A percentile compares a stretch with the other conserved stretches of the same genome.
Evolutionary conservation across 2,797 vertebrate species (phyloP).

Genomic region (Myotis daubentonii): DNA sequence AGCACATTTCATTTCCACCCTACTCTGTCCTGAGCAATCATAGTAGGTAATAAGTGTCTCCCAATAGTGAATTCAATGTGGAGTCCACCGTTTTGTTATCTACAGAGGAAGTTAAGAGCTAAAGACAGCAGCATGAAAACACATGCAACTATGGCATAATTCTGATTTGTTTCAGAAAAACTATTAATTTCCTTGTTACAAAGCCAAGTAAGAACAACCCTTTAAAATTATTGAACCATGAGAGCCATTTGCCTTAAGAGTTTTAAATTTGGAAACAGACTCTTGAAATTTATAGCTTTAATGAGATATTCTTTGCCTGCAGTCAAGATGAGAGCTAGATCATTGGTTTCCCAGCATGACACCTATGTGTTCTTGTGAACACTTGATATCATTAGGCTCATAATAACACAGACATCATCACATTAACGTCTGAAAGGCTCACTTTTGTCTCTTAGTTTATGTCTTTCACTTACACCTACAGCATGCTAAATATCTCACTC

Average conservation of each 20-base stretch:
- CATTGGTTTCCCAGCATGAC: conserved; percentile 94
- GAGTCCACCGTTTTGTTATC: conserved; percentile 76
- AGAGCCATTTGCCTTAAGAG: conserved; percentile 94
- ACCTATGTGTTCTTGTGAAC: conserved; percentile 88
- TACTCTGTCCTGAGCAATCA: conserved; percentile 69
- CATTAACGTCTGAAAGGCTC: conserved; percentile 90
- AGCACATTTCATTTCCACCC: conserved; percentile 74
- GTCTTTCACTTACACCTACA: conserved; percentile 88
- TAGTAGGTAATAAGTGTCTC: conserved; percentile 84
- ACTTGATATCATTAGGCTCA: conserved; percentile 92
- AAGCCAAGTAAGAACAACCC: conserved; percentile 92
- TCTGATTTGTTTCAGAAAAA: conserved; percentile 95
- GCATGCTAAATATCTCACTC: conserved; percentile 89
- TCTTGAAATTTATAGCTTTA: conserved; percentile 92
- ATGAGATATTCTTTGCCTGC: conserved; percentile 91
- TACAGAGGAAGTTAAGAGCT: conserved; percentile 83
- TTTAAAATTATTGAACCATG: conserved; percentile 92
- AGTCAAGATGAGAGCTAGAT: conserved; percentile 91
- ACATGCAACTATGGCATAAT: conserved; percentile 89
- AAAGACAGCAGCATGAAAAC: conserved; percentile 87
- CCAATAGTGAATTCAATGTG: conserved; percentile 81
- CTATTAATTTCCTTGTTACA: conserved; percentile 96
- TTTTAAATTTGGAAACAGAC: conserved; percentile 90
- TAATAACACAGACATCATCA: conserved; percentile 91
- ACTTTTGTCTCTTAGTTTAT: conserved; percentile 88